Conservation (phyloP, 2,797 vertebrate species). For the Silurus aristotelis region DNA sequence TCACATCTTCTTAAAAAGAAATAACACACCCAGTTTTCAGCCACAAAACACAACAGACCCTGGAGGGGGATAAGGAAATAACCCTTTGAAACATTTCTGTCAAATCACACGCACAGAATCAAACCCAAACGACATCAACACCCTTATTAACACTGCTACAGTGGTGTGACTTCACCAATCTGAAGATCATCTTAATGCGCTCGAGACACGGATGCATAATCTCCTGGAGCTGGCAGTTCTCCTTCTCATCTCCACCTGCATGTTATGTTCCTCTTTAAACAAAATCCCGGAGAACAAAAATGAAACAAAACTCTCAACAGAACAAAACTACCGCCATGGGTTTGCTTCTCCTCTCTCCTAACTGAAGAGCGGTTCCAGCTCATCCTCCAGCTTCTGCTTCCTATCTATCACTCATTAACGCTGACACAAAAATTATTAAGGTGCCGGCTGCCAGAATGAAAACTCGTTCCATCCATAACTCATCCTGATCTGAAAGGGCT, state of each 20-base stretch:
- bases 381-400: constrained; percentile 12
- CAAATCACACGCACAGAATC: not conserved
- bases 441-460: constrained; percentile 19
- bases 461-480: constrained; percentile 21
- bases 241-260: not conserved
- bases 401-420: constrained; percentile 23
- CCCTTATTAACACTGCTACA: not conserved
- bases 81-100: not conserved
- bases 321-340: not conserved
- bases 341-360: not conserved
- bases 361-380: not conserved
- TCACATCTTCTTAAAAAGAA: not conserved
- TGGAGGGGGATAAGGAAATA: not conserved
- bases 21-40: not conserved
- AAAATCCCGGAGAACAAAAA: constrained; percentile 11
- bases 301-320: constrained; percentile 2
- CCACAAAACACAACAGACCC: not conserved
- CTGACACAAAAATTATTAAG: constrained; percentile 13
- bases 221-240: not conserved
- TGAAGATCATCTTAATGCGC: not conserved
- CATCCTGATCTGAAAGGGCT: constrained; percentile 29
- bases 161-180: not conserved
- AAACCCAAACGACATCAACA: not conserved
- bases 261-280: not conserved
- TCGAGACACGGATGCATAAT: not conserved